Base-by-base conservation (phyloP, 2,888 invertebrate species). In the Acrobasis repandana region DNA sequence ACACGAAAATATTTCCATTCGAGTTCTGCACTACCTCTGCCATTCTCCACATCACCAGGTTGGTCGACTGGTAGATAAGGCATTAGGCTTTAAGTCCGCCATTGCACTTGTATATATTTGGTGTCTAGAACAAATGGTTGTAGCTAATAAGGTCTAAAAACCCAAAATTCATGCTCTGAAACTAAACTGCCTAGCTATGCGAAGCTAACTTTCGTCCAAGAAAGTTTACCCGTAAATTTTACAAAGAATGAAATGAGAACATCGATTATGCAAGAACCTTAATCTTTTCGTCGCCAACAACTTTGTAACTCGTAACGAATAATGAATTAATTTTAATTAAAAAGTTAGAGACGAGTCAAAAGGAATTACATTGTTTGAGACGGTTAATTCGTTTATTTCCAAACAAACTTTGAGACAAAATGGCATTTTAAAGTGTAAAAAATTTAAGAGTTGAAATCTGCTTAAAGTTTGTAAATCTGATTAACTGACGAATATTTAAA, bases 251-350 rank as follows among this genome's bases (percentile, higher is more conserved):
- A 11, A 43, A 43, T 43, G 14, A 14, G 43, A 14, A 43, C 11
- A 43, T 43, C 14, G 43, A 3, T 43, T 43, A n/a, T n/a, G 5
- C 11, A 11, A 14, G 14, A 43, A n/a, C n/a, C 43, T 43, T 6
- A 20, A 28, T 28, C 43, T 11, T 43, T 14, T 38, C 38, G 38
- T 15, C 10, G 51, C 11, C 3, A 51, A 51, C n/a, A n/a, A 51
- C 51, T 51, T 51, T 34, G 51, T 51, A 34, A 51, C 11, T 51
- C 33, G 51, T 51, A 15, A 34, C n/a, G 34, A 28, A 1, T 4
- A 15, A 34, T 33, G n/a, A 51, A 9, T 34, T 51, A 15, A 51
- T 34, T 51, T 34, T 34, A 51, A 34, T 51, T 34, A 51, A 9
- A 34, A 51, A 34, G 28, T 50, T 49, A 18, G 20, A 18, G 43